These are phyloP conservation scores for Drosophila sechellia DNA, from an alignment of 1,140 invertebrate species.

Conservation along the genomic window DNA sequence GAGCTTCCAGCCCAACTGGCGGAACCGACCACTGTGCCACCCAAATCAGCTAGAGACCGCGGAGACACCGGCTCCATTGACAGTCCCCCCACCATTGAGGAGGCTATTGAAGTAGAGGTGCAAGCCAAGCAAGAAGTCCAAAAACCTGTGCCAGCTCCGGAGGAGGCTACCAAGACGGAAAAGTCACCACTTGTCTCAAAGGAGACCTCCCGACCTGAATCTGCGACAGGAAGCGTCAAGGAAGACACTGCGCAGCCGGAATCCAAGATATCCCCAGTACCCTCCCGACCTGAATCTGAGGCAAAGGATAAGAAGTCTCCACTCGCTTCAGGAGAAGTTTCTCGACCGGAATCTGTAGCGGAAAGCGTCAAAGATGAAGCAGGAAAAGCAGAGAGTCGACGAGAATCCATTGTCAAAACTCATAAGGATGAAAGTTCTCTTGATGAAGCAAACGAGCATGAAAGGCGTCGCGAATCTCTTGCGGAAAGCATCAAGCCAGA, in stretches of 20 bases:
- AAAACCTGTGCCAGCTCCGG: constrained; percentile 24
- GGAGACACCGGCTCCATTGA: constrained; percentile 77
- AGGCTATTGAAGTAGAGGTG: constrained; percentile 79
- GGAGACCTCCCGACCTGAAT: constrained; percentile 12
- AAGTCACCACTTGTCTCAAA: constrained; percentile 15
- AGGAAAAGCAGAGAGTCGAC: constrained; percentile 7
- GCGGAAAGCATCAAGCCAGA: constrained; percentile 1
- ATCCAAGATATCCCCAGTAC: not conserved
- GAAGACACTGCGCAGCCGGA: not conserved
- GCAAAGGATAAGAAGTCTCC: constrained; percentile 31
- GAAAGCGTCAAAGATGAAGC: constrained; percentile 37
- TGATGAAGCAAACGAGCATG: constrained; percentile 8
- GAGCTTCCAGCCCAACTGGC: constrained; percentile 68
- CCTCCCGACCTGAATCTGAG: constrained; percentile 30
- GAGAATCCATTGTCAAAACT: constrained; percentile 28
- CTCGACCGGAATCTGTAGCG: constrained; percentile 35
- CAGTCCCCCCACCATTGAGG: constrained; percentile 79
- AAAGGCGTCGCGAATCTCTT: constrained; percentile 23
- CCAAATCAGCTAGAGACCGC: constrained; percentile 58
- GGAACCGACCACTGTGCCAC: constrained; percentile 17
- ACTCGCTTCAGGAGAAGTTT: constrained; percentile 32
- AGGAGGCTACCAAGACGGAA: constrained; percentile 12
- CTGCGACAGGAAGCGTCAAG: constrained; percentile 1
- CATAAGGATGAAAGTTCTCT: constrained; percentile 23
- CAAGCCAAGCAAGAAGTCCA: constrained; percentile 34